These are phyloP conservation scores for Sebastes minor DNA, from an alignment of 2,797 vertebrate species.

Conservation along the genomic window DNA sequence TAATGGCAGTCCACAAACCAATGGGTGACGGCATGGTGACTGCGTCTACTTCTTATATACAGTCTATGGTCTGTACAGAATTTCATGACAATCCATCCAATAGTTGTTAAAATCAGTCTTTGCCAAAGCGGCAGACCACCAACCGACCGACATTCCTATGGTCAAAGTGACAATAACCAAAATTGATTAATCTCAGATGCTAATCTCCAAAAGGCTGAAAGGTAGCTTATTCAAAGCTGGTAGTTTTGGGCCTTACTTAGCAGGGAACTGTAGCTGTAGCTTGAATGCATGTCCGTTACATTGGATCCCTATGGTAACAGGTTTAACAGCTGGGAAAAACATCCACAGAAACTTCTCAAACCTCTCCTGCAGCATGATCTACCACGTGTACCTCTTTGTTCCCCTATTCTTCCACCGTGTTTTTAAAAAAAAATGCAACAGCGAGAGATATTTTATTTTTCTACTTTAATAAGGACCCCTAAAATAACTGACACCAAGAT, in stretches of 20 bases:
- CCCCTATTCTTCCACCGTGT: not conserved
- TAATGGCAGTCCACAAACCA: no score
- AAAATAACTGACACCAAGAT: not conserved
- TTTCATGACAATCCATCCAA: not conserved
- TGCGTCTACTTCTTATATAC: no score
- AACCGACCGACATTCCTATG: not conserved
- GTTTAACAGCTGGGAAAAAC: not conserved
- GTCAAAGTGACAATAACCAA: not conserved
- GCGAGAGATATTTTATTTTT: not conserved
- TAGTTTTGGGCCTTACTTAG: not conserved
- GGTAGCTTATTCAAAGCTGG: not conserved
- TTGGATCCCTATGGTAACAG: not conserved
- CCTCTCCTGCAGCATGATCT: not conserved
- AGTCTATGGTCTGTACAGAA: not conserved
- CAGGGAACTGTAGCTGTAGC: not conserved
- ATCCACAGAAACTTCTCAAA: not conserved
- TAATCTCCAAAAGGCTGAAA: not conserved
- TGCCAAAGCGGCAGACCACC: not conserved
- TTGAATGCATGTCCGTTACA: not conserved
- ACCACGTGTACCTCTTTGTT: not conserved
- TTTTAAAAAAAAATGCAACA: not conserved
- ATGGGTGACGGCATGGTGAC: no score
- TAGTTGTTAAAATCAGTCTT: not conserved
- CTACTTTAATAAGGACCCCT: not conserved
- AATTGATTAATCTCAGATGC: not conserved